Conservation (phyloP, 2,113 vertebrate species). For the Tragelaphus strepsiceros region DNA sequence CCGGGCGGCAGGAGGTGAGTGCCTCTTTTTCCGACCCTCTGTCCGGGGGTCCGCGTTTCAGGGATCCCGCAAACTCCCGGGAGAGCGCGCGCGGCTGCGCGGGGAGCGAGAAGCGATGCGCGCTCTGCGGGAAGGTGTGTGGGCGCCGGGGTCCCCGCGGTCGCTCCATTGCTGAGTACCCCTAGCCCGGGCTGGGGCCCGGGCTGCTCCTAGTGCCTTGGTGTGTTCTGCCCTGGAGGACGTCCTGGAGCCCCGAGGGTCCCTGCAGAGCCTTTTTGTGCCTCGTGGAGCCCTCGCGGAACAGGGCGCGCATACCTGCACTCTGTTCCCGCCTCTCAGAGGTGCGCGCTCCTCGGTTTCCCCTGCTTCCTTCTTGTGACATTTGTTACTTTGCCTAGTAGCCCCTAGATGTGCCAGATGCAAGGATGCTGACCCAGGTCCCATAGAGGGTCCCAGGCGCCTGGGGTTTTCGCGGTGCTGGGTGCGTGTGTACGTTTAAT, state of each 20-base stretch:
- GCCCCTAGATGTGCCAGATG: not conserved
- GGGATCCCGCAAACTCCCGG: not conserved
- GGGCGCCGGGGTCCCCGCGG: not conserved
- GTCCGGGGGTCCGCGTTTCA: not conserved
- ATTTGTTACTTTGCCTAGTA: not conserved
- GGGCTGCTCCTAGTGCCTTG: fast-evolving
- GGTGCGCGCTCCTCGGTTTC: not conserved
- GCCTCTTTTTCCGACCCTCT: not conserved
- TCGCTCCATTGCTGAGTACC: not conserved
- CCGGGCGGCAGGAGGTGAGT: constrained; percentile 51
- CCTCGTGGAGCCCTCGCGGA: not conserved
- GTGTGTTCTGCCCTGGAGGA: not conserved
- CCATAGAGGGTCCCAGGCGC: not conserved
- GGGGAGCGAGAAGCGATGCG: no score
- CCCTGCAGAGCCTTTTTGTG: not conserved
- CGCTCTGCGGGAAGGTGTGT: not conserved
- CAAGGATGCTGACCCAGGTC: not conserved
- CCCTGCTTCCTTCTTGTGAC: not conserved
- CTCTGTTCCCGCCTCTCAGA: not conserved
- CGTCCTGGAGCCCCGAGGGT: not conserved
- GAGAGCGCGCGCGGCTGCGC: not conserved
- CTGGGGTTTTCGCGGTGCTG: not conserved
- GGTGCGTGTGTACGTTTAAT: not conserved
- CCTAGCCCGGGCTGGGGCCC: not conserved
- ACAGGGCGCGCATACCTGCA: not conserved